These are phyloP conservation scores for Microctonus aethiopoides DNA, from an alignment of 2,888 invertebrate species.

Conservation along the genomic window DNA sequence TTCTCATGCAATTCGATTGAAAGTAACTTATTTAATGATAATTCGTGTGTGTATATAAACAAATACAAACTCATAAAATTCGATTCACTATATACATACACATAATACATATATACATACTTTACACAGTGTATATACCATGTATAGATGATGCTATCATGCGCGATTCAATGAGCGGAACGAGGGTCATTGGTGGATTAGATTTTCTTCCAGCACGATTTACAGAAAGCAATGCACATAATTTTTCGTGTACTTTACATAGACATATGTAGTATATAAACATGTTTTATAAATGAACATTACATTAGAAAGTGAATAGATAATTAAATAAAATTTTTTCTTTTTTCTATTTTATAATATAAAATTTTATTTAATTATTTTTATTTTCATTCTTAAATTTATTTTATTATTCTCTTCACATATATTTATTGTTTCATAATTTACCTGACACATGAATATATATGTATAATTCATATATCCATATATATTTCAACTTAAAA, in stretches of 20 bases:
- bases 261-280: neutral
- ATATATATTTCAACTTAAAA: no score
- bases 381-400: neutral
- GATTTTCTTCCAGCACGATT: conserved; percentile 23
- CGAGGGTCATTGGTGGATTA: conserved; percentile 15
- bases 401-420: neutral
- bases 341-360: no score
- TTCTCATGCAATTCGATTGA: conserved; percentile 26
- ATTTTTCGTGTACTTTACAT: neutral
- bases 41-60: conserved; percentile 11
- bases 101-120: no score
- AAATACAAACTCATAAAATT: neutral
- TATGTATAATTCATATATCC: no score
- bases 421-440: neutral
- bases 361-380: neutral
- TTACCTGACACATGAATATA: neutral
- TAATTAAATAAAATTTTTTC: neutral
- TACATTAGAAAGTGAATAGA: neutral
- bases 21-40: conserved; percentile 29
- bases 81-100: neutral
- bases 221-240: neutral
- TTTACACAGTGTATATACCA: neutral
- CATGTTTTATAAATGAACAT: neutral
- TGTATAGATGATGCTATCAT: neutral
- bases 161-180: conserved; percentile 24